Evolutionary conservation across 2,113 vertebrate genomes (phyloP), one percentile per base, ranked within the genome.

Genomic region (Cisticola juncidis): DNA sequence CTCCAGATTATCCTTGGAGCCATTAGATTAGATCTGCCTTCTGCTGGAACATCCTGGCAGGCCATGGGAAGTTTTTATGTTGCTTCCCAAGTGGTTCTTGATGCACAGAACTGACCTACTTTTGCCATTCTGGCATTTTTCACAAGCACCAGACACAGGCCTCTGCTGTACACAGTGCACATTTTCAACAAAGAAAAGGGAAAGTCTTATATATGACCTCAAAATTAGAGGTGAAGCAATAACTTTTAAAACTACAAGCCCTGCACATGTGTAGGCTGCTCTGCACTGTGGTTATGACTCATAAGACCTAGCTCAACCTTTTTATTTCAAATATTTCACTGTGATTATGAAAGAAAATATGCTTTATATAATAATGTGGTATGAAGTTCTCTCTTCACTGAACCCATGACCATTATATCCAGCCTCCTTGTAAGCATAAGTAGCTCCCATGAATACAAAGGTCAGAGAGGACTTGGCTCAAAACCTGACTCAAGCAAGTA

Each of bases 341-440:
- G 45, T 74, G 48, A 86, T 94, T 94, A 81, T 62, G 65, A 86
- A 92, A 86, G 57, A 93, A 96, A 92, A 94, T 90, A 81, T 33
- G 28, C 48, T 65, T 71, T 94, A 83, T 81, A 78, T 81, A 95
- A 93, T 57, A 83, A 71, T 21, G 61, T 71, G 44, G 25, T 71
- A 88, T 78, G 65, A 90, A 92, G 42, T 35, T 84, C 44, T 71
- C 58, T 73, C 65, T 74, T 74, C 9, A 5, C 26, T 74, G 77
- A 83, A 57, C 64, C 82, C 80, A 60, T 48, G 53, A 68, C 60
- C 40, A 61, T 83, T 81, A 74, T 31, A 90, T 24, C 14, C 51
- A 83, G 13, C 20, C 38, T 93, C 23, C 64, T 70, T 48, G 25
- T 78, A 51, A 61, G 45, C 15, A 22, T 60, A 93, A 88, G 85